Base-by-base conservation (phyloP, 2,797 vertebrate species). In the Otolemur crassicaudatus region DNA sequence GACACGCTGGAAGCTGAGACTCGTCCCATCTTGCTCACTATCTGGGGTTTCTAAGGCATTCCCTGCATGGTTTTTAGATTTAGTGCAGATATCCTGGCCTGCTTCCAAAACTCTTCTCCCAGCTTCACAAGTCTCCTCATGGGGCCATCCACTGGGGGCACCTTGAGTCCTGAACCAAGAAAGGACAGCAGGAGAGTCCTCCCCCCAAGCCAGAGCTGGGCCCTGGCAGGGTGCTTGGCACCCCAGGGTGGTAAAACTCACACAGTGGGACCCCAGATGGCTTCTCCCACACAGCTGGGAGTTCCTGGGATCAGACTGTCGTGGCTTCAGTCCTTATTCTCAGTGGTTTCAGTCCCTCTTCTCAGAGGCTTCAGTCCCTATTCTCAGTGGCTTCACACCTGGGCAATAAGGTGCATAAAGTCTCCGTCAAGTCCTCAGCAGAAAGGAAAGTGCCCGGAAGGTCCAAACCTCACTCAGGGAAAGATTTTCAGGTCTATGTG, bases 1-100 rank as follows among this genome's bases (percentile, higher is more conserved):
- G 98, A 98, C 98, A 98, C 98, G 98, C 98, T 98, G 98, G 98
- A 99, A 99, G 98, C 99, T 96, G 73, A 96, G 97, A 98, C 97
- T 98, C 98, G 98, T 93, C 98, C 99, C 99, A 99, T 99, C 99
- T 99, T 96, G 98, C 98, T 99, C 99, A 99, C 98, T 98, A 98
- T 98, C 97, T 98, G 97, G 98, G 99, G 99, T 99, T 99, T 98
- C 98, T 98, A 98, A 79, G 98, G 98, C 98, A 98, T 98, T 96
- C 98, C 98, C 98, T 97, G 98, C 98, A 98, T 96, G 98, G 98
- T 98, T 99, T 99, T 98, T 98, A 99, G 98, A 98, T 98, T 97
- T 98, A 92, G 96, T 97, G 98, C 98, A 99, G 99, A 99, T 99
- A 99, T 99, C 98, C 98, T 98, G 99, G 96, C 98, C 99, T 99